Base-by-base conservation (phyloP, 2,113 vertebrate genomes). In the Prochilodus magdalenae region DNA sequence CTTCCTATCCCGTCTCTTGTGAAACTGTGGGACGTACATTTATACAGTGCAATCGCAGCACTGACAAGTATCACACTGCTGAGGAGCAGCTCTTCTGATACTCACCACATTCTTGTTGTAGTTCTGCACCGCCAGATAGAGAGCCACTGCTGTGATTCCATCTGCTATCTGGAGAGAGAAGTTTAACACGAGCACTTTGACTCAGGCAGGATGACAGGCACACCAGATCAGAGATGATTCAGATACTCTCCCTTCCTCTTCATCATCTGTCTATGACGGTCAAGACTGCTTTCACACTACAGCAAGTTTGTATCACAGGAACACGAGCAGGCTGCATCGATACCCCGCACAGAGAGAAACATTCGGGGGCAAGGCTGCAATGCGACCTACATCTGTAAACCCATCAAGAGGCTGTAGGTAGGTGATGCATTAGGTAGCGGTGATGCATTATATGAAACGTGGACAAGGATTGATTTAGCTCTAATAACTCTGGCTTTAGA, bases 61-160 rank as follows among this genome's bases (percentile, higher is more conserved):
- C 26, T 65, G 62, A 65, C 8, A n/a, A 1, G 60, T 22, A 40
- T 60, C 13, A 2, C 10, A 33, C 20, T 1, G 71, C 36, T 11
- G 6, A 33, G 22, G 29, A 16, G 7, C 1, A 66, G 15, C 16
- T 4, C 11, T 26, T 57, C 29, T 44, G n/a, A 44, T 79, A 83
- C 96, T 97, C 89, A 99, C 98, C 96, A 96, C 94, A 93, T 95
- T 94, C 89, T 97, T 97, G 93, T 98, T 99, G 94, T 97, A 98
- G 85, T 96, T 96, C 80, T 95, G 94, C 62, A 97, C 92, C n/a
- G 96, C 94, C 88, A 97, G 88, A 92, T 99, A 99, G 0, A 99
- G 95, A 69, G 97, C 96, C 85, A 98, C 86, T 22, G 97, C 97
- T 73, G 97, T 97, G 77, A 99, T 94, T 57, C 91, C 92, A 87